These are phyloP conservation scores for Phaedon cochleariae DNA, from an alignment of 2,888 invertebrate genomes.

Conservation along the genomic window DNA sequence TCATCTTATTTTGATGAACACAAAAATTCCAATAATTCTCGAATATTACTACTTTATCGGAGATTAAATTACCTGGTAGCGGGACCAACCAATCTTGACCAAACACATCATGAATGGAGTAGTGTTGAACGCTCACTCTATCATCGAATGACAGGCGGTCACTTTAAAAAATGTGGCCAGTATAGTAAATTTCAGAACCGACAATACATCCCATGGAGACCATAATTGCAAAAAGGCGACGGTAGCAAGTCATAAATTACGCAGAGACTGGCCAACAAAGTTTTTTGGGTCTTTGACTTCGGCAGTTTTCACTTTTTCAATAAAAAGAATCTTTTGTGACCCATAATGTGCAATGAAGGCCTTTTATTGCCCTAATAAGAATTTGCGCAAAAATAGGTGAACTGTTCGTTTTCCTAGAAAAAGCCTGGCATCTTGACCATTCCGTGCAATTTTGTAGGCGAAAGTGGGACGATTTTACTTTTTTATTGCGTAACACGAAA, in stretches of 20 bases:
- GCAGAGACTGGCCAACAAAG: constrained; percentile 21
- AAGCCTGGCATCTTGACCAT: constrained; percentile 21
- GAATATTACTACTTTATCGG: too few relatives aligned
- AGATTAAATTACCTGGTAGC: too few relatives aligned
- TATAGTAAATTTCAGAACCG: constrained; percentile 31
- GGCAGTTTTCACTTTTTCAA: constrained; percentile 40
- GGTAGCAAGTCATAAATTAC: constrained; percentile 42
- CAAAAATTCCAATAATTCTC: too few relatives aligned
- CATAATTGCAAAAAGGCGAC: constrained; percentile 45
- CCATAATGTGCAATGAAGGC: constrained; percentile 41
- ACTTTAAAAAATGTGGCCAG: constrained; percentile 38
- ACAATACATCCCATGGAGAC: constrained; percentile 44
- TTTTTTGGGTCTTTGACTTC: constrained; percentile 33
- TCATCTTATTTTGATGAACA: too few relatives aligned
- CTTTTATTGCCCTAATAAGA: constrained; percentile 42
- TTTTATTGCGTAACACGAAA: constrained; percentile 19
- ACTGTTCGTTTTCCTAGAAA: constrained; percentile 27
- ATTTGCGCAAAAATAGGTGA: constrained; percentile 41
- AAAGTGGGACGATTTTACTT: constrained; percentile 17
- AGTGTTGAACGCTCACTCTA: constrained; percentile 30
- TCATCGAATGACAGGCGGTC: constrained; percentile 31
- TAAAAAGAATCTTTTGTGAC: constrained; percentile 33
- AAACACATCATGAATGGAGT: constrained; percentile 23
- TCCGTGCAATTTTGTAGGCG: constrained; percentile 20
- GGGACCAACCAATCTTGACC: background rate